Conservation (phyloP, 2,888 invertebrate genomes). For the Drosophila basisetae region DNA sequence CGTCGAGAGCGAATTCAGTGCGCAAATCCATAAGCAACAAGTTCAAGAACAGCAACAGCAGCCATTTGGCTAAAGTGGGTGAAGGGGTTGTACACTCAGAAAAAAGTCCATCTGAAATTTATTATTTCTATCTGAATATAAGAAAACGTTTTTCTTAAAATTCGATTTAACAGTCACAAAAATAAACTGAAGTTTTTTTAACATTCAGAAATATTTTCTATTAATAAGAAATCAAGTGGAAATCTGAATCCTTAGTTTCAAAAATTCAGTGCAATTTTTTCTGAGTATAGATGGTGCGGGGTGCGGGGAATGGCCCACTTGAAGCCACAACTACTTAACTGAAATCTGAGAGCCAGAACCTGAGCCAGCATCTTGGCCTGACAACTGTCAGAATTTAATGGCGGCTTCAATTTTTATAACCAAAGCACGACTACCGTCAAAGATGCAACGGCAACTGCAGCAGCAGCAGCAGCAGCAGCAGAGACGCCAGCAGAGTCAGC, state of each 20-base stretch:
- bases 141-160: background rate
- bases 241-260: too few species aligned
- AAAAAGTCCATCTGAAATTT: background rate
- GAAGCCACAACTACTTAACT: conserved; percentile 8
- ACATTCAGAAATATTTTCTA: too few species aligned
- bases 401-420: conserved; percentile 81
- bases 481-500: conserved; percentile 16
- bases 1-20: conserved; percentile 32
- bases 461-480: conserved; percentile 9
- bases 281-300: background rate
- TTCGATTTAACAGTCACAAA: too few species aligned
- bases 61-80: conserved; percentile 53
- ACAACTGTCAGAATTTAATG: conserved; percentile 82
- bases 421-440: conserved; percentile 79
- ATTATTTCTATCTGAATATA: background rate
- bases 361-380: conserved; percentile 50
- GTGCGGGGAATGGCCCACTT: background rate
- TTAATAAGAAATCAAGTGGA: background rate
- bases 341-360: conserved; percentile 8
- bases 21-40: conserved; percentile 42
- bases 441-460: conserved; percentile 30
- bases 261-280: background rate
- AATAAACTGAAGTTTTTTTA: too few species aligned
- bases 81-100: background rate
- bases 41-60: conserved; percentile 53